phyloP scores from a whole-genome alignment of 2,888 invertebrate species.

The Phaedon cochleariae region DNA sequence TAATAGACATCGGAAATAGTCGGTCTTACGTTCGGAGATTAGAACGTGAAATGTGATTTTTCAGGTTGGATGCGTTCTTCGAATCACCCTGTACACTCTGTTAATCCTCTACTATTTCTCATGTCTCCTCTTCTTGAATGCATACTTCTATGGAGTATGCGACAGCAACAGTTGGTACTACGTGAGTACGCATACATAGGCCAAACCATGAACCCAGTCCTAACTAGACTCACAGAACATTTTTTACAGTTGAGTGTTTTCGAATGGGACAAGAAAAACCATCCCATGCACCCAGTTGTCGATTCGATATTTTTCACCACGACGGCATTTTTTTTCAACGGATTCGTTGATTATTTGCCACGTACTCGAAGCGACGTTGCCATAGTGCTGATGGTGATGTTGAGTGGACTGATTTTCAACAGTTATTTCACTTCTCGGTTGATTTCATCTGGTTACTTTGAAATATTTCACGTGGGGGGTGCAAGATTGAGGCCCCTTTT shows the following conservation, averaged over 20 bases:
- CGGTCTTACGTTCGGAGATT: no score
- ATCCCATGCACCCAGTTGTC: constrained; percentile 1
- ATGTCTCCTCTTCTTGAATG: constrained; percentile 65
- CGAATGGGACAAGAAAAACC: neutral
- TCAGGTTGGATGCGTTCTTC: constrained; percentile 50
- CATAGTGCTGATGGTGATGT: constrained; percentile 9
- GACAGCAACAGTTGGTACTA: constrained; percentile 64
- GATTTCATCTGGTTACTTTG: neutral
- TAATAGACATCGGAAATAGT: no score
- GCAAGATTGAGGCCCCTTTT: neutral
- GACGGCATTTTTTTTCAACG: constrained; percentile 17
- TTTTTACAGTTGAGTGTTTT: neutral
- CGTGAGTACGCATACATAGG: constrained; percentile 22
- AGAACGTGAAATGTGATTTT: constrained; percentile 5
- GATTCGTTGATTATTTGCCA: constrained; percentile 24
- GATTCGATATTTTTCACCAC: constrained; percentile 26
- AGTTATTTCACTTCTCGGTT: constrained; percentile 9
- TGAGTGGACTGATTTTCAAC: constrained; percentile 16
- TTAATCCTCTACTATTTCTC: constrained; percentile 66
- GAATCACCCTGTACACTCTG: constrained; percentile 63
- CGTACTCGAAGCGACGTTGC: constrained; percentile 9
- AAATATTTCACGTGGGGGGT: neutral
- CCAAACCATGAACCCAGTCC: neutral
- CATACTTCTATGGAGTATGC: constrained; percentile 65
- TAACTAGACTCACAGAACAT: neutral